Conservation (phyloP, 2,113 vertebrate genomes). For the Bubalus kerabau region DNA sequence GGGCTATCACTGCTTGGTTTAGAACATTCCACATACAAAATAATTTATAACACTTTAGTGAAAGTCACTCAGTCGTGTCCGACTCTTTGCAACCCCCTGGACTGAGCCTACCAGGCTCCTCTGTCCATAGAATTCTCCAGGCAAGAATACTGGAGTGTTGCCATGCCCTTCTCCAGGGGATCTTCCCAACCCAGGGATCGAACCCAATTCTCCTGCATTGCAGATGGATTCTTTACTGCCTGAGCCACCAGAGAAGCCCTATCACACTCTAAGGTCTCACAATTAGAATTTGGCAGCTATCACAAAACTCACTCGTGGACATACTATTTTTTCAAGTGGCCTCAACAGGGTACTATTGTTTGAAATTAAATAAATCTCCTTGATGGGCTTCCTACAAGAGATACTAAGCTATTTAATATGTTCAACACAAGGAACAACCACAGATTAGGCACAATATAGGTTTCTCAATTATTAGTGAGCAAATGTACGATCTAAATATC, state of each 20-base stretch:
- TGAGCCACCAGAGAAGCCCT: neutral
- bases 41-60: neutral
- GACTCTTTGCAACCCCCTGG: neutral
- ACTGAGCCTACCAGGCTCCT: neutral
- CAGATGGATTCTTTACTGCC: neutral
- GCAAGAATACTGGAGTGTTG: neutral
- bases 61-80: neutral
- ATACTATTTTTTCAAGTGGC: neutral
- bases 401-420: neutral
- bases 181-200: neutral
- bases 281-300: neutral
- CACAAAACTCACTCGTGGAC: neutral
- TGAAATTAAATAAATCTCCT: neutral
- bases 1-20: neutral
- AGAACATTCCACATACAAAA: neutral
- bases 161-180: neutral
- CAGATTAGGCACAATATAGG: neutral
- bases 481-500: neutral
- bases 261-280: neutral
- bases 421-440: neutral
- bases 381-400: neutral
- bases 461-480: neutral
- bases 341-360: neutral
- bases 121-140: neutral
- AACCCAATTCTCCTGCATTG: neutral